Percentiles rank a stretch among this genome's conserved stretches.
phyloP scores from a whole-genome alignment of 2,797 vertebrate species.

The Hyperoplus immaculatus region DNA sequence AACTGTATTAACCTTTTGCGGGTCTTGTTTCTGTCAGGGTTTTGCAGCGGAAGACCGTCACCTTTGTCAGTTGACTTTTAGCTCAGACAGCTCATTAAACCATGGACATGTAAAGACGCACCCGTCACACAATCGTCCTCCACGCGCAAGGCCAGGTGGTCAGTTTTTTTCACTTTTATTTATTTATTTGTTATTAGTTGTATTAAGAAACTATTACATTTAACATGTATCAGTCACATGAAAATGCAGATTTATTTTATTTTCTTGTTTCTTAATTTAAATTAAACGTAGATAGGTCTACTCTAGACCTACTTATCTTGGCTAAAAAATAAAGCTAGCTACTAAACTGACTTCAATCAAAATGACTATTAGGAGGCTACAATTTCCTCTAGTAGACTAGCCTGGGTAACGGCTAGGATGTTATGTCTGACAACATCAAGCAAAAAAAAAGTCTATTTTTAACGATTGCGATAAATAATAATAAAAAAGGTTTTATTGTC shows the following conservation, averaged over 20 bases:
- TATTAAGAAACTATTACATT: background rate
- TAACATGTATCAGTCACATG: background rate
- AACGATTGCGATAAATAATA: too few species aligned
- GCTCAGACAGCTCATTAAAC: slow-evolving; percentile 59
- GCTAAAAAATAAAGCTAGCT: background rate
- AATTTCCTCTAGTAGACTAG: too few species aligned
- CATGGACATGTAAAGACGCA: slow-evolving; percentile 24
- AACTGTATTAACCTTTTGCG: slow-evolving; percentile 5
- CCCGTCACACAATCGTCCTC: slow-evolving; percentile 57
- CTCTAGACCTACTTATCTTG: background rate
- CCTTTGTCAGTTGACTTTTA: slow-evolving; percentile 41
- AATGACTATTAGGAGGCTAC: background rate
- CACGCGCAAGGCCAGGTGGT: slow-evolving; percentile 31
- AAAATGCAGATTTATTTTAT: background rate
- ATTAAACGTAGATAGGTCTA: background rate
- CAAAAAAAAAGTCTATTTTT: too few species aligned
- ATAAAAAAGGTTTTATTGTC: too few species aligned
- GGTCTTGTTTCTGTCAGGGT: slow-evolving; percentile 19
- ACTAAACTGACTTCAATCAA: background rate
- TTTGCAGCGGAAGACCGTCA: slow-evolving; percentile 39
- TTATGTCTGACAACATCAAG: too few species aligned
- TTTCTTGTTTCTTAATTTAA: background rate
- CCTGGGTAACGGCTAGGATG: too few species aligned
- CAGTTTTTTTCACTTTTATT: background rate
- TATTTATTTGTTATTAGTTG: background rate